phyloP scores from a whole-genome alignment of 1,140 invertebrate genomes.

The Drosophila baimaii region DNA sequence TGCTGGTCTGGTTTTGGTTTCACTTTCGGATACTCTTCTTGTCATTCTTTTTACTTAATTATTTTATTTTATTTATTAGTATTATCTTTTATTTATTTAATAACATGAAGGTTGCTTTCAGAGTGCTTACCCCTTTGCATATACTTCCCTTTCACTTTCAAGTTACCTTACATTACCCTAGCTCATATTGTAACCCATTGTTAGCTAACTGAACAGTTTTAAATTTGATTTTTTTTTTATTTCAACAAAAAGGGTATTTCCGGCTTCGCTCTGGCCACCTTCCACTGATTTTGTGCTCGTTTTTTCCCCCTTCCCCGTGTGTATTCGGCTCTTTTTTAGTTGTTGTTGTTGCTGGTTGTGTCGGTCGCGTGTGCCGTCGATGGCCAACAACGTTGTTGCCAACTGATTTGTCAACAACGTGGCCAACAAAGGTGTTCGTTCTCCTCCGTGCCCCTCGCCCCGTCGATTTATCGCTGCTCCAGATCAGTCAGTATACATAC shows the following conservation, averaged over 20 bases:
- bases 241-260: constrained; percentile 21
- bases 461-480: constrained; percentile 75
- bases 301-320: constrained; percentile 14
- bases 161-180: too few species aligned
- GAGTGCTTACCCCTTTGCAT: too few species aligned
- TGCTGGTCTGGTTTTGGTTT: not conserved
- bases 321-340: constrained; percentile 18
- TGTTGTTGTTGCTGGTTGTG: constrained; percentile 11
- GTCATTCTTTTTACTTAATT: too few species aligned
- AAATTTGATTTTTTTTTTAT: not conserved
- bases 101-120: too few species aligned
- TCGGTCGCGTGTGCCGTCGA: constrained; percentile 72
- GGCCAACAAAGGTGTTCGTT: constrained; percentile 75
- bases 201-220: not conserved
- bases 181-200: too few species aligned
- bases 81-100: too few species aligned
- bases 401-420: constrained; percentile 79
- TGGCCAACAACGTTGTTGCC: constrained; percentile 53
- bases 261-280: not conserved
- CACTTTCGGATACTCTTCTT: constrained; percentile 7
- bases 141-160: too few species aligned
- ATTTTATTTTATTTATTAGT: too few species aligned
- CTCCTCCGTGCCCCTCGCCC: not conserved
- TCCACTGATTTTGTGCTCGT: constrained; percentile 8
- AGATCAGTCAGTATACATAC: constrained; percentile 68